phyloP scores from a whole-genome alignment of 2,113 vertebrate genomes.

The Globicephala melas region DNA sequence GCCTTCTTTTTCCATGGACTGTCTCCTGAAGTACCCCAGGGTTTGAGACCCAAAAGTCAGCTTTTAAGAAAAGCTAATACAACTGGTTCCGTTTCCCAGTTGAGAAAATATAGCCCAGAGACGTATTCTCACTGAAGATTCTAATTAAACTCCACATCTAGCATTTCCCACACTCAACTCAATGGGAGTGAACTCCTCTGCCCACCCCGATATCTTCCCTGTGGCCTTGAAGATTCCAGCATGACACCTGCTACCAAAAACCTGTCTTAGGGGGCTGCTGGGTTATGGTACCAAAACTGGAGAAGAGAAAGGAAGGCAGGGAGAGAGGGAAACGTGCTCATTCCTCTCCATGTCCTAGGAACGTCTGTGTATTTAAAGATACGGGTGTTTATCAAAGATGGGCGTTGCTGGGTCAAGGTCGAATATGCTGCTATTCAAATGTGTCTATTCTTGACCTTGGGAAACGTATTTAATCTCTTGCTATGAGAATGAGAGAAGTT shows the following conservation, averaged over 20 bases:
- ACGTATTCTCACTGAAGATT: background rate
- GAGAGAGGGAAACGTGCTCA: background rate
- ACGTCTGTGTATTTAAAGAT: background rate
- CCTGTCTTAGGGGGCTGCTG: background rate
- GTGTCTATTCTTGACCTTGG: background rate
- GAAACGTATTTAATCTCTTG: background rate
- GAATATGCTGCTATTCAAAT: background rate
- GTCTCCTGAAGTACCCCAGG: background rate
- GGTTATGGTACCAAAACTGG: background rate
- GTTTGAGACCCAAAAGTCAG: background rate
- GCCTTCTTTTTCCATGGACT: background rate
- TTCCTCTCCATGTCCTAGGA: background rate
- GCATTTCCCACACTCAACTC: background rate
- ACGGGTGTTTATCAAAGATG: background rate
- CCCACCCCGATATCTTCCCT: background rate
- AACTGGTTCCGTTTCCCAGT: background rate
- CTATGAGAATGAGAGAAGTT: slow-evolving; percentile 24
- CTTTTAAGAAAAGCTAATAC: background rate
- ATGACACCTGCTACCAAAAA: background rate
- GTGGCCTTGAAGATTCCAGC: background rate
- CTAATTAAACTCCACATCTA: background rate
- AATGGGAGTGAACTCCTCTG: background rate
- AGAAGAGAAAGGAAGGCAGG: background rate
- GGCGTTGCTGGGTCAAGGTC: background rate
- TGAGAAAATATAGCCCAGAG: background rate